Conservation (phyloP, 2,797 vertebrate species). For the Neosilurus hyrtlii region DNA sequence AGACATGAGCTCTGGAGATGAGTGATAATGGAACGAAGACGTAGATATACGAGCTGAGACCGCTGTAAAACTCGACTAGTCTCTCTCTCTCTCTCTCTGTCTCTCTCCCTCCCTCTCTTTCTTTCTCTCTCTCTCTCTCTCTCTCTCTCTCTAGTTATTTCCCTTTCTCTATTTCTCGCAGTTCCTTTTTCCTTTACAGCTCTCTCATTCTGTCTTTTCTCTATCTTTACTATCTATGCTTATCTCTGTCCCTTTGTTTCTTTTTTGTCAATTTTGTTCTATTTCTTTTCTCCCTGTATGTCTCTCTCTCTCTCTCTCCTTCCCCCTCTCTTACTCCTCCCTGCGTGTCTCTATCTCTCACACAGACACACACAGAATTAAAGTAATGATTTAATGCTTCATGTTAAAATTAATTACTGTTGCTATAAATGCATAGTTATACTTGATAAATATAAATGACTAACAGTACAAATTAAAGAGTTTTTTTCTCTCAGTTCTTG, state of each 20-base stretch:
- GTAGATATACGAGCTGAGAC: slow-evolving; percentile 20
- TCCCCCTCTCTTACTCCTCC: not conserved
- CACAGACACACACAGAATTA: not conserved
- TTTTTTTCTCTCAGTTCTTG: not conserved
- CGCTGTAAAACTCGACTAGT: slow-evolving; percentile 9
- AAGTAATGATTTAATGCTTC: not conserved
- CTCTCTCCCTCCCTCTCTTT: not conserved
- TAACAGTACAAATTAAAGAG: not conserved
- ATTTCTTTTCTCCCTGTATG: not conserved
- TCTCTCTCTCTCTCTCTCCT: not conserved
- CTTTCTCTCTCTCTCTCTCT: not conserved
- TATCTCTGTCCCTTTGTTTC: slow-evolving; percentile 2
- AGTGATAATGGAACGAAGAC: slow-evolving; percentile 47
- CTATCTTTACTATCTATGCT: not conserved
- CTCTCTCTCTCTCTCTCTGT: not conserved
- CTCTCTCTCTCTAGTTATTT: not conserved
- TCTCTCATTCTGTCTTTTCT: slow-evolving; percentile 6
- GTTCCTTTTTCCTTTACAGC: not conserved
- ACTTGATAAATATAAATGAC: not conserved
- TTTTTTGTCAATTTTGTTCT: not conserved
- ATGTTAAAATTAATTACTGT: not conserved
- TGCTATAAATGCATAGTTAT: too few relatives aligned
- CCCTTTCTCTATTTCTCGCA: too few relatives aligned
- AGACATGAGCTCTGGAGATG: slow-evolving; percentile 60
- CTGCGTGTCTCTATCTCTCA: too few relatives aligned